Evolutionary conservation across 2,113 vertebrate genomes (phyloP).

Genomic region (Columbina picui): DNA sequence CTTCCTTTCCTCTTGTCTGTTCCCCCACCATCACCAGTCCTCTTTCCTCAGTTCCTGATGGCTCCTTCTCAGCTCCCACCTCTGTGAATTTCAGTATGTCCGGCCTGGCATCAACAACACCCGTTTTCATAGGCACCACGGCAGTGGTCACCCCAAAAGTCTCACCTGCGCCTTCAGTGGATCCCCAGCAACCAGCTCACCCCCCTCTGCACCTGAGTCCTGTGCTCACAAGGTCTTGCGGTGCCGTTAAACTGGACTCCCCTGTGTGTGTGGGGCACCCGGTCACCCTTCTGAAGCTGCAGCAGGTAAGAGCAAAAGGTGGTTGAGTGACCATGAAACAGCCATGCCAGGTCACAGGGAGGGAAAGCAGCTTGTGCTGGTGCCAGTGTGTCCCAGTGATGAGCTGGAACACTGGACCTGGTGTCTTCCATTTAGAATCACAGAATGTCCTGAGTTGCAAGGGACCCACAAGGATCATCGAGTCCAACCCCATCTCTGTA

Average conservation of each 20-base stretch:
- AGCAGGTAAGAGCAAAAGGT: conserved; percentile 75
- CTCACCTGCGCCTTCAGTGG: not conserved
- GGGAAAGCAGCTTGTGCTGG: not conserved
- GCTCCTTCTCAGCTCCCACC: conserved; percentile 49
- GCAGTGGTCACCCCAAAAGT: conserved; percentile 64
- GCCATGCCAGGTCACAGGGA: not conserved
- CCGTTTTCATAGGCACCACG: conserved; percentile 76
- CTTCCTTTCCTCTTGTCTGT: conserved; percentile 83
- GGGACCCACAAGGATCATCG: too few species aligned
- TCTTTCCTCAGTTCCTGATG: conserved; percentile 11
- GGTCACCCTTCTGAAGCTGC: conserved; percentile 54
- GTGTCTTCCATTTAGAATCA: not conserved
- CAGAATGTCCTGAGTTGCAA: too few species aligned
- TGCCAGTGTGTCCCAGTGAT: accelerated
- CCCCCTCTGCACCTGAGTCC: conserved; percentile 61
- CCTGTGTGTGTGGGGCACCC: conserved; percentile 57
- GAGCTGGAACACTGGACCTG: accelerated
- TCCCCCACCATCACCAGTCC: conserved; percentile 60
- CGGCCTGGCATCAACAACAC: conserved; percentile 68
- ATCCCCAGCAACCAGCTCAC: conserved; percentile 50
- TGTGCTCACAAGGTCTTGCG: conserved; percentile 36
- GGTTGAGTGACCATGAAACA: not conserved
- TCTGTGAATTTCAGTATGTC: conserved; percentile 78
- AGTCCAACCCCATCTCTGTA: too few species aligned
- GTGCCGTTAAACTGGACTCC: conserved; percentile 65